These are phyloP conservation scores for Porphyrio hochstetteri DNA, from an alignment of 2,113 vertebrate genomes.

Conservation along the genomic window DNA sequence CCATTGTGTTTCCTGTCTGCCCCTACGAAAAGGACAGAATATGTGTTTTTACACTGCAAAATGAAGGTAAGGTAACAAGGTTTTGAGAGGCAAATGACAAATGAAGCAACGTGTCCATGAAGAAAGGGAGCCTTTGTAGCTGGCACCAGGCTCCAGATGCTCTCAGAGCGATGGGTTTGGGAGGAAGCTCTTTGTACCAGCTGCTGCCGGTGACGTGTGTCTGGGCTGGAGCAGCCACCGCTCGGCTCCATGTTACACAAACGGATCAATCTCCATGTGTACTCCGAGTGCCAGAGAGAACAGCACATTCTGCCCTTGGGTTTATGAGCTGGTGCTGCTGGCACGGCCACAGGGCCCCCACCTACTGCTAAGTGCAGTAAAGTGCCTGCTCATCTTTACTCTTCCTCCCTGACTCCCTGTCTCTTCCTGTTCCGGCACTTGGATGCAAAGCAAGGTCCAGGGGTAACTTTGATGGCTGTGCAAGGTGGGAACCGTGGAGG, in stretches of 20 bases:
- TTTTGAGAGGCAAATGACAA: not conserved
- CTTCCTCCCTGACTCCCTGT: not conserved
- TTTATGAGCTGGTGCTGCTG: not conserved
- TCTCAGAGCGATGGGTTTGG: not conserved
- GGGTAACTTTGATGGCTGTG: not conserved
- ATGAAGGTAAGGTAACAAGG: not conserved
- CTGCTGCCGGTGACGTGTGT: not conserved
- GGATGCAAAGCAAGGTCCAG: not conserved
- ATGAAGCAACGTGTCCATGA: fast-evolving
- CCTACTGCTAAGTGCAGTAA: fast-evolving
- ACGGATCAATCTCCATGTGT: not conserved
- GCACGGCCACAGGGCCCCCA: fast-evolving
- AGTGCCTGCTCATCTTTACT: not conserved
- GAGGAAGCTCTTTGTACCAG: not conserved
- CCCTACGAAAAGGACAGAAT: not conserved
- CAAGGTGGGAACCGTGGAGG: fast-evolving
- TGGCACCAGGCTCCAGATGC: not conserved
- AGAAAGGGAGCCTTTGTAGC: not conserved
- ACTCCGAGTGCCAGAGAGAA: not conserved
- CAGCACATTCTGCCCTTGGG: not conserved
- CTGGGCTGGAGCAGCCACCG: not conserved
- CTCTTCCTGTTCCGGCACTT: fast-evolving
- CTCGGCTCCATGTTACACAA: not conserved
- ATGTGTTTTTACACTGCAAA: not conserved
- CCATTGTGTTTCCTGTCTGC: not conserved